Base-by-base conservation (phyloP, 2,888 invertebrate genomes). In the Eumerus sabulonum region DNA sequence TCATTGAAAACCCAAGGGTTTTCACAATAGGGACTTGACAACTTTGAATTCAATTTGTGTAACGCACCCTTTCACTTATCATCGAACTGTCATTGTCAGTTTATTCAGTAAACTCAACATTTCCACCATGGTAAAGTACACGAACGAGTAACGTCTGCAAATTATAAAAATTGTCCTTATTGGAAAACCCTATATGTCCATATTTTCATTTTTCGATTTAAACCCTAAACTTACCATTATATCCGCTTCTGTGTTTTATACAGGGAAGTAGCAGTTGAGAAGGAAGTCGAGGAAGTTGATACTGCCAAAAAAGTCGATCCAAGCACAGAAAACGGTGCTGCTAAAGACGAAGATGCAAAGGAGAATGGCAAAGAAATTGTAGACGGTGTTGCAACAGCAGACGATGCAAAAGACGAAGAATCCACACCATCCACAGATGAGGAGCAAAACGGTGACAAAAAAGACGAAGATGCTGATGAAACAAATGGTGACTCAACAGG, bases 211-310 rank as follows among this genome's bases (percentile, higher is more conserved):
- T n/a, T n/a, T n/a, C n/a, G n/a, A n/a, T n/a, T n/a, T n/a, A n/a
- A n/a, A n/a, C n/a, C n/a, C n/a, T n/a, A n/a, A n/a, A n/a, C n/a
- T n/a, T n/a, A n/a, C n/a, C n/a, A n/a, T n/a, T n/a, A n/a, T n/a
- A n/a, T n/a, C n/a, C 27, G 27, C 3, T 60, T 45, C 12, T 62
- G 76, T 57, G 53, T 40, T 3, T 40, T 40, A 9, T 5, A 40
- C n/a, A 88, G 88, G 76, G 88, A 88, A 83, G 86, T 86, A 81
- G 87, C 87, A 83, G 87, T 88, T 71, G 88, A 88, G 86, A 88
- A 88, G 84, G 86, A 85, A 54, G 85, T 85, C 70, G 87, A 87
- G 72, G 88, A 87, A 81, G 87, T 87, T 73, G 88, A 68, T 35
- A 63, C 85, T 81, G 85, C 85, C 57, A 85, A 85, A 82, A 87